Conservation (phyloP, 2,888 invertebrate genomes). For the Drosophila ezoana region DNA sequence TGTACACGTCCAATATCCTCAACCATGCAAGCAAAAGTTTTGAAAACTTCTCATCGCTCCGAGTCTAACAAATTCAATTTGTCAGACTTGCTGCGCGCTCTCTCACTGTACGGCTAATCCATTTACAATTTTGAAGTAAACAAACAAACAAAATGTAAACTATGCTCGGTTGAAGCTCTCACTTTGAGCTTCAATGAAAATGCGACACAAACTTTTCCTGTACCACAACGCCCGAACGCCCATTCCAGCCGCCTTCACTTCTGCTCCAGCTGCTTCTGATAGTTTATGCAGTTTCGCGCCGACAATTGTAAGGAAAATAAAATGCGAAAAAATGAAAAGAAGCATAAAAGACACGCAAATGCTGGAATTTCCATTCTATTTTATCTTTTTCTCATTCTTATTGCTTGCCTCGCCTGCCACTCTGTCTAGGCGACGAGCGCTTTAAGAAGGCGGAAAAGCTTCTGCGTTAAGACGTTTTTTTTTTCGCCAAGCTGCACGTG, state of each 20-base stretch:
- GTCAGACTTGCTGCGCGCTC: constrained; percentile 67
- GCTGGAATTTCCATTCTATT: constrained; percentile 29
- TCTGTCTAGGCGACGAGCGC: constrained; percentile 22
- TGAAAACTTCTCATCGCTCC: constrained; percentile 69
- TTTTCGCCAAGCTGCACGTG: constrained; percentile 19
- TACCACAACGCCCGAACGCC: constrained; percentile 7
- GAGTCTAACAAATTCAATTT: constrained; percentile 77
- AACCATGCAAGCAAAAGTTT: constrained; percentile 75
- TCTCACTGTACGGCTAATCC: constrained; percentile 65
- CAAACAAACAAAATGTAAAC: constrained; percentile 72
- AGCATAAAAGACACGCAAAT: constrained; percentile 27
- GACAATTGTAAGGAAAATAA: constrained; percentile 26
- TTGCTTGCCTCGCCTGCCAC: not conserved
- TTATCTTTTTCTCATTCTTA: constrained; percentile 11
- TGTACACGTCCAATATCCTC: constrained; percentile 68
- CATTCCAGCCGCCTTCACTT: not conserved
- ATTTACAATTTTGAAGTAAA: constrained; percentile 78
- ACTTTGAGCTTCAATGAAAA: constrained; percentile 62
- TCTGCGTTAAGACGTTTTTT: constrained; percentile 15
- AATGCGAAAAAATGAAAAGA: constrained; percentile 18
- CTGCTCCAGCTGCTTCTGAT: constrained; percentile 25
- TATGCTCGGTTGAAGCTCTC: constrained; percentile 38
- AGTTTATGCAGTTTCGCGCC: constrained; percentile 30
- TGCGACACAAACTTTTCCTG: constrained; percentile 56
- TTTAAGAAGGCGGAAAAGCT: constrained; percentile 9